These are phyloP conservation scores for Lycaena phlaeas DNA, from an alignment of 2,888 invertebrate genomes.

Conservation along the genomic window DNA sequence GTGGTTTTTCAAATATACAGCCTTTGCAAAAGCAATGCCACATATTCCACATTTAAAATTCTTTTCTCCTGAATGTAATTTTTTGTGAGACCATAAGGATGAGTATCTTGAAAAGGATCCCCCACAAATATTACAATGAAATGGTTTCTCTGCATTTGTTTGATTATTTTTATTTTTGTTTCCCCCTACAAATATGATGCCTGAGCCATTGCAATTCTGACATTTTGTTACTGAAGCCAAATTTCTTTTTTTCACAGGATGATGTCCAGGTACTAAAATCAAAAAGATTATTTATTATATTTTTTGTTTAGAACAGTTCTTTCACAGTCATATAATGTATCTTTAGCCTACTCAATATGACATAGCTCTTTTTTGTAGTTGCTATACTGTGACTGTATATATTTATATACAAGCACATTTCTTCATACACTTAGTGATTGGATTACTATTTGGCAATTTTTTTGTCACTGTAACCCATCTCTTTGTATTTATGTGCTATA, in stretches of 20 bases:
- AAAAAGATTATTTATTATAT: no score
- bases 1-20: constrained; percentile 92
- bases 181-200: constrained; percentile 84
- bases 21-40: constrained; percentile 90
- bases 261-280: constrained; percentile 69
- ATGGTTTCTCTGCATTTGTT: constrained; percentile 82
- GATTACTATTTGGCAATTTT: no score
- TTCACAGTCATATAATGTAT: no score
- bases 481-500: no score
- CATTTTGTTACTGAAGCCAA: constrained; percentile 89
- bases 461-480: no score
- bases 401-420: no score
- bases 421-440: no score
- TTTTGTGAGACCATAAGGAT: constrained; percentile 91
- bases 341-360: no score
- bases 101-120: constrained; percentile 88
- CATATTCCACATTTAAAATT: constrained; percentile 92
- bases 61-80: constrained; percentile 86
- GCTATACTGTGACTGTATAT: no score
- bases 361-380: no score
- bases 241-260: constrained; percentile 88
- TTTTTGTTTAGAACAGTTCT: no score
- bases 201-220: constrained; percentile 91
- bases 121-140: constrained; percentile 91
- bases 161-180: constrained; percentile 73